A percentile compares a stretch with the other conserved stretches of the same genome.
phyloP scores from a whole-genome alignment of 1,140 invertebrate species.

The Aphelinus certus region DNA sequence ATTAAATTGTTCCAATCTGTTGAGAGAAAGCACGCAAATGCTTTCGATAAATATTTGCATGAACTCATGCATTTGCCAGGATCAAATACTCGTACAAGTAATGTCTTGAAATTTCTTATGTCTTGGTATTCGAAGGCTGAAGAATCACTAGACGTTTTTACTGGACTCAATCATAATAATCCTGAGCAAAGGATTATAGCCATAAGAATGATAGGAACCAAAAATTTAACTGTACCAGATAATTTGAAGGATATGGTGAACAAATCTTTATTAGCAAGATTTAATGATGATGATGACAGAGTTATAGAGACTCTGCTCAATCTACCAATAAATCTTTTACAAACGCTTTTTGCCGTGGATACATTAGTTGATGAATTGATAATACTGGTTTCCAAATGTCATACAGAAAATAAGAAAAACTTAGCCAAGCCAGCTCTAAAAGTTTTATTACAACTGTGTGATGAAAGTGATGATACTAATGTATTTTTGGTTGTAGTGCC shows the following conservation, averaged over 20 bases:
- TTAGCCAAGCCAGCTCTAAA: constrained; percentile 55
- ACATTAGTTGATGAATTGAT: constrained; percentile 56
- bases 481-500: constrained; percentile 67
- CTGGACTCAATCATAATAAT: constrained; percentile 74
- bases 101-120: constrained; percentile 54
- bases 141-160: constrained; percentile 69
- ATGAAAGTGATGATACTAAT: constrained; percentile 52
- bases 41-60: constrained; percentile 70
- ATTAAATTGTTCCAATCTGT: constrained; percentile 63
- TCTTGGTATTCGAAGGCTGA: constrained; percentile 57
- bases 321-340: constrained; percentile 51
- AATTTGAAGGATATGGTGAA: constrained; percentile 52
- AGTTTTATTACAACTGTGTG: constrained; percentile 55
- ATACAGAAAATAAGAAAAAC: constrained; percentile 44
- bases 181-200: constrained; percentile 71
- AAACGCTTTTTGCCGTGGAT: constrained; percentile 47
- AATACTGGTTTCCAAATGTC: constrained; percentile 54
- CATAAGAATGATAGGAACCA: constrained; percentile 56
- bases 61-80: constrained; percentile 49
- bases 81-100: constrained; percentile 41
- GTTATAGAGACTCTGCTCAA: constrained; percentile 53
- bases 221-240: constrained; percentile 48
- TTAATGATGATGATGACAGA: constrained; percentile 54
- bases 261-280: constrained; percentile 52
- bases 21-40: constrained; percentile 73